phyloP scores from a whole-genome alignment of 1,140 invertebrate genomes.

The Pararge aegeria region DNA sequence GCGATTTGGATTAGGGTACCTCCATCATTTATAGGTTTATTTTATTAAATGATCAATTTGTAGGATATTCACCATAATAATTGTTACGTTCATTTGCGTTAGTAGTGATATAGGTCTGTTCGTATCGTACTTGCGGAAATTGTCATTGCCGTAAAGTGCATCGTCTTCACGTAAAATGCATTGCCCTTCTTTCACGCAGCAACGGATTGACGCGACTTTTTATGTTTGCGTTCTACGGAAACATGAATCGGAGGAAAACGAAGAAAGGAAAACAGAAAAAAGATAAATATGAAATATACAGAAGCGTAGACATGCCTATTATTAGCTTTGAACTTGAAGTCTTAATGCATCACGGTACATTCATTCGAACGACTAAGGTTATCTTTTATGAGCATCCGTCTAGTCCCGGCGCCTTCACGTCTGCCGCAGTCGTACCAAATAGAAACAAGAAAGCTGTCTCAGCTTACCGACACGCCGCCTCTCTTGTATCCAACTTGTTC shows the following conservation, averaged over 20 bases:
- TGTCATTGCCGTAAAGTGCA: no score
- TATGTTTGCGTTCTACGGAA: no score
- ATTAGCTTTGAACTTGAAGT: slow-evolving; percentile 17
- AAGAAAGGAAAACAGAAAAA: no score
- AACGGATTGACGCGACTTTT: no score
- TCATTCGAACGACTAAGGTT: slow-evolving; percentile 37
- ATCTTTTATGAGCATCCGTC: slow-evolving; percentile 44
- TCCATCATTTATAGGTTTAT: no score
- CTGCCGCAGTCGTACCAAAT: slow-evolving; percentile 38
- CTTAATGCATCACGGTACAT: slow-evolving; percentile 39
- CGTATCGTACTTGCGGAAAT: no score
- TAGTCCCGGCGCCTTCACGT: slow-evolving; percentile 46
- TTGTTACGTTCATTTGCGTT: neutral
- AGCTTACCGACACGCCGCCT: slow-evolving; percentile 32
- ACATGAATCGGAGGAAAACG: no score
- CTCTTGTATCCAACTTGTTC: slow-evolving; percentile 19
- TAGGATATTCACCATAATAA: neutral
- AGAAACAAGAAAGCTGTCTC: slow-evolving; percentile 24
- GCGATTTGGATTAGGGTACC: neutral
- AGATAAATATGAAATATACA: neutral
- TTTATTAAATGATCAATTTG: no score
- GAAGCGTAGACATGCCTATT: slow-evolving; percentile 3
- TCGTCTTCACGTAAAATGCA: no score
- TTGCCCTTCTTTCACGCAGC: no score
- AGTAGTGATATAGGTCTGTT: no score